These are phyloP conservation scores for Poeciliopsis infans DNA, from an alignment of 2,797 vertebrate genomes.

Conservation along the genomic window DNA sequence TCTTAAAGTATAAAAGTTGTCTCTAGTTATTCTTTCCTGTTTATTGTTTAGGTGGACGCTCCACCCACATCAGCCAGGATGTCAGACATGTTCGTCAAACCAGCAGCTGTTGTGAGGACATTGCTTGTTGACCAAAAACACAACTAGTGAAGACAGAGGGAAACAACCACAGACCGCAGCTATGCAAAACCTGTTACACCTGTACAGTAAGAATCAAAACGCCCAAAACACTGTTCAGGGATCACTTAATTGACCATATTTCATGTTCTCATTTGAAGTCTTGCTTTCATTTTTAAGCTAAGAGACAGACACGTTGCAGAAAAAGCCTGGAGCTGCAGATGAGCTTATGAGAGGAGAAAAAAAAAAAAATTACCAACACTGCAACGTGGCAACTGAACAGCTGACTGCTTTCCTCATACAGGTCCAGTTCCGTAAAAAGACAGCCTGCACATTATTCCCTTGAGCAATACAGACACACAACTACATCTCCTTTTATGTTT, in stretches of 20 bases:
- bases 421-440: constrained; percentile 37
- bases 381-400: constrained; percentile 78
- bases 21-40: background rate
- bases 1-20: background rate
- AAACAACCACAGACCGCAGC: constrained; percentile 13
- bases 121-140: constrained; percentile 63
- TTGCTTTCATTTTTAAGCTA: constrained; percentile 27
- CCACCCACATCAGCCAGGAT: constrained; percentile 30
- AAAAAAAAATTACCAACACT: constrained; percentile 65
- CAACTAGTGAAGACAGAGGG: constrained; percentile 31
- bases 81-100: constrained; percentile 38
- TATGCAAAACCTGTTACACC: background rate
- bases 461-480: constrained; percentile 10
- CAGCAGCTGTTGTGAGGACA: constrained; percentile 55
- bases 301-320: constrained; percentile 27
- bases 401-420: constrained; percentile 69
- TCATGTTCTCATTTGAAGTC: constrained; percentile 12
- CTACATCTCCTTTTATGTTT: background rate
- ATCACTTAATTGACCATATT: constrained; percentile 18
- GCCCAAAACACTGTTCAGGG: background rate
- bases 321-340: constrained; percentile 36
- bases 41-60: background rate
- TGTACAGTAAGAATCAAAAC: background rate
- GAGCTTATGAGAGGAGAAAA: constrained; percentile 33
- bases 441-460: constrained; percentile 34